Evolutionary conservation across 2,113 vertebrate species (phyloP).

Genomic region (Nycticorax nycticorax): DNA sequence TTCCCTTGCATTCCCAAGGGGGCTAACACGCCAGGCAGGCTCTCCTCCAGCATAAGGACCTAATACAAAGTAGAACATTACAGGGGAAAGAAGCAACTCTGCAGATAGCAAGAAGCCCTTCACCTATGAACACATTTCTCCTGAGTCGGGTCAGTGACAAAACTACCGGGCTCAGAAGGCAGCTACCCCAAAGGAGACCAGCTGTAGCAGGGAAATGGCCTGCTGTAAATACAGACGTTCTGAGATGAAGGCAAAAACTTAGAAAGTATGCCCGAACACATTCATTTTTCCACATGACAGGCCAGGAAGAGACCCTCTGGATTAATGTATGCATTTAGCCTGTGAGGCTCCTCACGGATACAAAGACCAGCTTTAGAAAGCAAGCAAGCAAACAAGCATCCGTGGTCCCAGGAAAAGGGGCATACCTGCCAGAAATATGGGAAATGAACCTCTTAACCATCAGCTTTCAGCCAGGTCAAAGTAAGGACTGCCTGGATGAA

Average conservation of each 20-base stretch:
- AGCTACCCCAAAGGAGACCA: not conserved
- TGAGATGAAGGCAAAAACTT: not conserved
- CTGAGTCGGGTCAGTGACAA: not conserved
- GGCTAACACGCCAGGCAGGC: not conserved
- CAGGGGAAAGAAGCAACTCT: not conserved
- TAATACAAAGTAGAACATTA: not conserved
- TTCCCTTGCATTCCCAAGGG: not conserved
- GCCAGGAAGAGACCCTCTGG: not conserved
- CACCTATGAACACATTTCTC: not conserved
- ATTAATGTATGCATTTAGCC: not conserved
- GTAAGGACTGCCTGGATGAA: not conserved
- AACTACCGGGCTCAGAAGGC: not conserved
- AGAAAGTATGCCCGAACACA: not conserved
- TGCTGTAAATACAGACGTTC: not conserved
- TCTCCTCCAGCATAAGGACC: not conserved
- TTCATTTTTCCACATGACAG: not conserved
- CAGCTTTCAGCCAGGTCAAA: not conserved
- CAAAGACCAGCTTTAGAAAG: not conserved
- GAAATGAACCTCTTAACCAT: not conserved
- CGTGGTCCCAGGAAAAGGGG: not conserved
- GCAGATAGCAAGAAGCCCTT: not conserved
- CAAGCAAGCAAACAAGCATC: not conserved
- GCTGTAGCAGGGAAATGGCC: not conserved
- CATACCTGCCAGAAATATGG: not conserved
- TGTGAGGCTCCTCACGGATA: not conserved